phyloP scores from a whole-genome alignment of 2,113 vertebrate genomes.

The Charina bottae region DNA sequence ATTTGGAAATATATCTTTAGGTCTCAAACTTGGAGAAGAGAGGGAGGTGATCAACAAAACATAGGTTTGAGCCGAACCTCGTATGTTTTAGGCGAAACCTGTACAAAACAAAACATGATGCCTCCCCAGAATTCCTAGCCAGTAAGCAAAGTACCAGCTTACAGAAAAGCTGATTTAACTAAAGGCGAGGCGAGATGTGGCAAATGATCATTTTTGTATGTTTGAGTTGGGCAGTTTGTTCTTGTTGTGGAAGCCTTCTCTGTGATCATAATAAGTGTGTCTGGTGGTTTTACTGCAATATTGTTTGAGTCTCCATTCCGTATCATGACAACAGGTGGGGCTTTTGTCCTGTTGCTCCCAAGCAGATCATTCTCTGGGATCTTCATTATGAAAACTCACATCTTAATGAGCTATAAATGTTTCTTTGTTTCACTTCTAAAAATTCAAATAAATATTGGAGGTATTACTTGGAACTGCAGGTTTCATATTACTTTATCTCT shows the following conservation, averaged over 20 bases:
- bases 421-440: constrained; percentile 23
- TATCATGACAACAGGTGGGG: background rate
- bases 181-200: rapidly evolving
- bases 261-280: background rate
- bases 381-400: background rate
- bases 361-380: background rate
- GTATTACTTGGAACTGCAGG: constrained; percentile 32
- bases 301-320: background rate
- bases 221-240: background rate
- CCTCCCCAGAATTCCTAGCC: background rate
- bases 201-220: background rate
- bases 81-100: constrained; percentile 23
- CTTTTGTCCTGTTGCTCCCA: background rate
- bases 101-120: background rate
- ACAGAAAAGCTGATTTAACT: background rate
- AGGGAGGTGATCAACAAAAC: background rate
- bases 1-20: background rate
- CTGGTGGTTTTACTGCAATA: background rate
- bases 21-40: background rate
- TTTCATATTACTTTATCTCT: constrained; percentile 32
- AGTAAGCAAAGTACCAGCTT: background rate
- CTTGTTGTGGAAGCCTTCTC: background rate
- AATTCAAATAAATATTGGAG: background rate
- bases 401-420: constrained; percentile 24
- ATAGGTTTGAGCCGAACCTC: background rate